Evolutionary conservation across 2,888 invertebrate species (phyloP).

Genomic region (Andrena haemorrhoa): DNA sequence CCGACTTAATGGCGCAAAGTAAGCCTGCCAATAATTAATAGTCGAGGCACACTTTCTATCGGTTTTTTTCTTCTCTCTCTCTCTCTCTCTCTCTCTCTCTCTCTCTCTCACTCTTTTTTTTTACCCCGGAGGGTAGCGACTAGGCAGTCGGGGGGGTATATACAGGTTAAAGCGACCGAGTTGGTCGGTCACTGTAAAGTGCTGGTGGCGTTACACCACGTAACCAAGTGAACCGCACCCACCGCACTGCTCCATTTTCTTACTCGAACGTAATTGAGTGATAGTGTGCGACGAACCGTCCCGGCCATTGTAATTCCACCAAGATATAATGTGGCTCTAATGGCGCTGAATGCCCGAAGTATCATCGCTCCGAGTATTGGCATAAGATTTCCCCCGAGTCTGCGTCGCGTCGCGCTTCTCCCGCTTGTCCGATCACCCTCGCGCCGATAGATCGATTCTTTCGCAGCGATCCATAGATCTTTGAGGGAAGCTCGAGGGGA

Average conservation of each 20-base stretch:
- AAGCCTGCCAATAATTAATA: constrained; percentile 50
- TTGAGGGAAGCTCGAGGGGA: constrained; percentile 8
- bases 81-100: not conserved
- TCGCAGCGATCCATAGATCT: not conserved
- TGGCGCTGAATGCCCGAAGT: too few species aligned
- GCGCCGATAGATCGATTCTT: not conserved
- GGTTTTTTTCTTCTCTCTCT: constrained; percentile 6
- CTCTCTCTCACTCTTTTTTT: constrained; percentile 42
- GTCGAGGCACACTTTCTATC: constrained; percentile 46
- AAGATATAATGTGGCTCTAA: not conserved
- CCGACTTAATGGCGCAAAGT: constrained; percentile 31
- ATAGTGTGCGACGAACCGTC: constrained; percentile 35
- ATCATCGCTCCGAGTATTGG: too few species aligned
- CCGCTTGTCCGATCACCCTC: not conserved
- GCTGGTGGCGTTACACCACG: constrained; percentile 65
- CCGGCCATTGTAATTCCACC: not conserved
- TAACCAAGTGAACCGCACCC: constrained; percentile 70
- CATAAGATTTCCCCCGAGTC: too few species aligned
- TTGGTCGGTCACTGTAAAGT: constrained; percentile 72
- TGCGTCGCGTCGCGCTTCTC: too few species aligned
- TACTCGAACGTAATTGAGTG: constrained; percentile 67
- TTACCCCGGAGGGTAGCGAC: constrained; percentile 43
- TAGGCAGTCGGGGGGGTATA: constrained; percentile 42
- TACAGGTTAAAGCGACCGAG: constrained; percentile 71
- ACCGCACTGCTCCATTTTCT: constrained; percentile 71